Percentiles rank a stretch among this genome's conserved stretches.
These are phyloP conservation scores for Brenthis daphne DNA, from an alignment of 2,888 invertebrate genomes.

Conservation along the genomic window DNA sequence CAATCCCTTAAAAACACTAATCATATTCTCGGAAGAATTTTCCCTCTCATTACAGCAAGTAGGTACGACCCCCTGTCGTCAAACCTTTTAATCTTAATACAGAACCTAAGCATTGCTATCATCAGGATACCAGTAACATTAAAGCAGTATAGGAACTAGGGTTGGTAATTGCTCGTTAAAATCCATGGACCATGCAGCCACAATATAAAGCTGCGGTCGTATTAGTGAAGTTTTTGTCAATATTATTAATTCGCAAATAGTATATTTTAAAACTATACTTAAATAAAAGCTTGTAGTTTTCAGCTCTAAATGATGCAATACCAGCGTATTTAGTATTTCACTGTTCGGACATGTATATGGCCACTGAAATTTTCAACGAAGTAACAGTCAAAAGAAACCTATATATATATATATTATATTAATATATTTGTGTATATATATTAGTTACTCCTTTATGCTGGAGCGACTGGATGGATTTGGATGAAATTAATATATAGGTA, in stretches of 20 bases:
- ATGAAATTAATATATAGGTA: too few species aligned
- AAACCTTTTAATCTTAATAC: constrained; percentile 38
- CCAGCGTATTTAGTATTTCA: too few species aligned
- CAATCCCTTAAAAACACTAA: constrained; percentile 8
- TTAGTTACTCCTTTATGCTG: too few species aligned
- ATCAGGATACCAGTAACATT: constrained; percentile 39
- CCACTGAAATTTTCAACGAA: too few species aligned
- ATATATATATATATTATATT: too few species aligned
- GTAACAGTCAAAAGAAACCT: too few species aligned
- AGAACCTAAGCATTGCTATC: constrained; percentile 35
- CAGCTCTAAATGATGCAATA: too few species aligned
- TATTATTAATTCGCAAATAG: background rate
- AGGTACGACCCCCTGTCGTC: constrained; percentile 23
- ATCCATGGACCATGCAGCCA: constrained; percentile 62
- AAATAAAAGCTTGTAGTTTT: too few species aligned
- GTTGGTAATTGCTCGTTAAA: constrained; percentile 69
- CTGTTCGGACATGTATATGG: too few species aligned
- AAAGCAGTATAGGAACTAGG: constrained; percentile 52
- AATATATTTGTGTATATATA: too few species aligned
- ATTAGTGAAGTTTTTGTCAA: constrained; percentile 40
- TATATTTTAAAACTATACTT: too few species aligned
- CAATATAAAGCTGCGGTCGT: constrained; percentile 39
- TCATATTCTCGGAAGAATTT: constrained; percentile 8
- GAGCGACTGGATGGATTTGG: too few species aligned
- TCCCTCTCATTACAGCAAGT: constrained; percentile 20